These are phyloP conservation scores for Anarhynchus alexandrinus DNA, from an alignment of 2,113 vertebrate genomes.

Conservation along the genomic window DNA sequence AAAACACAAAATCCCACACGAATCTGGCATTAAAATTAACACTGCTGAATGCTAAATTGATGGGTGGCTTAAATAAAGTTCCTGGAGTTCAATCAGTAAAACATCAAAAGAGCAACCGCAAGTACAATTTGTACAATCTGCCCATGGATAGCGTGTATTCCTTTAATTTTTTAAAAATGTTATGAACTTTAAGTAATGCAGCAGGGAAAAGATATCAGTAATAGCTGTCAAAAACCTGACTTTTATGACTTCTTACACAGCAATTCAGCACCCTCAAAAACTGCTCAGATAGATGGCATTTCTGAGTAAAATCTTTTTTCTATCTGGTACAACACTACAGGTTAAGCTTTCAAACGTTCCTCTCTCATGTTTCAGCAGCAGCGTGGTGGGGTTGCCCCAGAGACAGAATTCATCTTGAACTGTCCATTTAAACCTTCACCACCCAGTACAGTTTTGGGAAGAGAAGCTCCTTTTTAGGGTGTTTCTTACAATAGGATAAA, in stretches of 20 bases:
- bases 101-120: neutral
- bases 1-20: neutral
- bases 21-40: neutral
- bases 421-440: neutral
- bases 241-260: neutral
- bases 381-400: neutral
- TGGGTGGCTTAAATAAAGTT: neutral
- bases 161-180: slow-evolving; percentile 18
- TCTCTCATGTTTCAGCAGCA: accelerated
- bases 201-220: neutral
- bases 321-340: neutral
- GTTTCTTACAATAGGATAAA: neutral
- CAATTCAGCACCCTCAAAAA: neutral
- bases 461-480: neutral
- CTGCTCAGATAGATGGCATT: neutral
- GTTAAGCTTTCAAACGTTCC: neutral
- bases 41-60: neutral
- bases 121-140: neutral
- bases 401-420: neutral
- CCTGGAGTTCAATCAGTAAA: neutral
- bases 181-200: slow-evolving; percentile 8
- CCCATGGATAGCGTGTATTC: neutral
- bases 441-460: neutral
- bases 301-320: neutral
- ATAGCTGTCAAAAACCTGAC: neutral